Conservation (phyloP, 2,888 invertebrate genomes). For the Ganaspis brasiliensis region DNA sequence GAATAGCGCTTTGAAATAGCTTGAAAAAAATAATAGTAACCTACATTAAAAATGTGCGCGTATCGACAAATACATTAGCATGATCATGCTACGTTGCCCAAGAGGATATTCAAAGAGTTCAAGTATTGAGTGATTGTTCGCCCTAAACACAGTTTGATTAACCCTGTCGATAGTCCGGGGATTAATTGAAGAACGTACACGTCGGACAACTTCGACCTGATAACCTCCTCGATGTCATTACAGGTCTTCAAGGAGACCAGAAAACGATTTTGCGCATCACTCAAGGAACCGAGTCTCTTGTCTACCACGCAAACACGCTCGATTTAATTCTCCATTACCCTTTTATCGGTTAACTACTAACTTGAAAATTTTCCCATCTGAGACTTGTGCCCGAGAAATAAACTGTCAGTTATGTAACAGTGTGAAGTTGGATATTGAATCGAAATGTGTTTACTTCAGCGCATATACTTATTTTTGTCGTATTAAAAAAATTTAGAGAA, state of each 20-base stretch:
- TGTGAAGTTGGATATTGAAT: not conserved
- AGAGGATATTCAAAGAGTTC: constrained; percentile 37
- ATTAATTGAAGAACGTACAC: constrained; percentile 74
- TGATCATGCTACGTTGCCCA: constrained; percentile 69
- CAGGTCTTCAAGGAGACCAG: constrained; percentile 55
- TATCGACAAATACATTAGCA: constrained; percentile 53
- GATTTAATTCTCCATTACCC: constrained; percentile 19
- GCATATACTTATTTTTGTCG: too few species aligned
- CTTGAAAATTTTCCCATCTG: constrained; percentile 12
- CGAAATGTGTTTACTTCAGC: not conserved
- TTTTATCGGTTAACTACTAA: constrained; percentile 11
- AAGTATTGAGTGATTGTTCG: constrained; percentile 67
- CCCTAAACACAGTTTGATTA: constrained; percentile 60
- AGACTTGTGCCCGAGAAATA: not conserved
- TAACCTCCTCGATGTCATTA: constrained; percentile 71
- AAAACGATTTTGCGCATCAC: constrained; percentile 45
- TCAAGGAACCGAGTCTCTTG: not conserved
- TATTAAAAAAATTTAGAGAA: too few species aligned
- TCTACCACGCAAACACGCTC: constrained; percentile 22
- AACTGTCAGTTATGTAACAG: not conserved
- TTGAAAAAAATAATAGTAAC: too few species aligned
- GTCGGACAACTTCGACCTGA: constrained; percentile 70
- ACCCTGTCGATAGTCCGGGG: constrained; percentile 69
- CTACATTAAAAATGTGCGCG: constrained; percentile 52
- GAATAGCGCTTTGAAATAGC: constrained; percentile 54